phyloP scores from a whole-genome alignment of 2,113 vertebrate species.

The Hippolais icterina region DNA sequence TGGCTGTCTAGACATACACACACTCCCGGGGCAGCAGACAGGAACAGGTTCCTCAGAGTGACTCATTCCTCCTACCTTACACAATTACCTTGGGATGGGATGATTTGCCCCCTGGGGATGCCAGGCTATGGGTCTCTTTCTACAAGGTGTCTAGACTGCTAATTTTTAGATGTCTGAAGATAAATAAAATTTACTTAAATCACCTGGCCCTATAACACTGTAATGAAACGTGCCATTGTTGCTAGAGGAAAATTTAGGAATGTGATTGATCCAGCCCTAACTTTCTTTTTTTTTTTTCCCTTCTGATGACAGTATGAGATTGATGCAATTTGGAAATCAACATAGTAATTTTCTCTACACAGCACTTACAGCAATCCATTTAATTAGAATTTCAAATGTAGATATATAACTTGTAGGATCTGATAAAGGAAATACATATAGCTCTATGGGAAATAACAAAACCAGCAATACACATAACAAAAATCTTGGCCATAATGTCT shows the following conservation, averaged over 20 bases:
- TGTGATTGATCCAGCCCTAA: not conserved
- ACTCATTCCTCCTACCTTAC: not conserved
- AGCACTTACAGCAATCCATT: not conserved
- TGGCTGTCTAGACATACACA: not conserved
- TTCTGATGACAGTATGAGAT: not conserved
- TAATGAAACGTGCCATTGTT: not conserved
- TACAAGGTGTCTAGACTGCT: not conserved
- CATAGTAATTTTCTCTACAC: not conserved
- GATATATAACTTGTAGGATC: not conserved
- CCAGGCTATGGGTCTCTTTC: not conserved
- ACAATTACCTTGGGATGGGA: not conserved
- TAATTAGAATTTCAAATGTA: not conserved
- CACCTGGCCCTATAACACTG: not conserved
- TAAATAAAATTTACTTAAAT: not conserved
- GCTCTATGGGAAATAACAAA: not conserved
- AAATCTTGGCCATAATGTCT: not conserved
- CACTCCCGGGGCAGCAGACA: not conserved
- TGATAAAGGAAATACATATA: not conserved
- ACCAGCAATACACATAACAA: not conserved
- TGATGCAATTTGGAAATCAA: not conserved
- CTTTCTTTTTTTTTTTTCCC: not conserved
- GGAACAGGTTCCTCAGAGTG: not conserved
- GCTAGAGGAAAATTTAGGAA: not conserved
- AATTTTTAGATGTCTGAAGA: constrained; percentile 25
- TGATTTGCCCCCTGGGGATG: not conserved